These are phyloP conservation scores for Caenorhabditis sp. DNA, from an alignment of 2,888 invertebrate genomes.

Conservation along the genomic window DNA sequence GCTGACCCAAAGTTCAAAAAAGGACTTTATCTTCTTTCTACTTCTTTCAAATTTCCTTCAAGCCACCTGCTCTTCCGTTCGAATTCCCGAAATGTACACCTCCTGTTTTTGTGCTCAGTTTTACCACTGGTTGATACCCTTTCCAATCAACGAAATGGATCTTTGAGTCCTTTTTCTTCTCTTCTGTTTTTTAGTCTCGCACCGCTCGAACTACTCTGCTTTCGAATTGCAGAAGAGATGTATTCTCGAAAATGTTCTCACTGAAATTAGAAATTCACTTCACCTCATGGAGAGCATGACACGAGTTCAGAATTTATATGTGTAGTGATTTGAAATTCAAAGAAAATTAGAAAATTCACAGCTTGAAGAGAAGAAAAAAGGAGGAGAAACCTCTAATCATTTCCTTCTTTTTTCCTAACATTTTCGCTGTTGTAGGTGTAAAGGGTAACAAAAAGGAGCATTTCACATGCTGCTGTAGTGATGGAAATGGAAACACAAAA, in stretches of 20 bases:
- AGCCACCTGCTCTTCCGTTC: background rate
- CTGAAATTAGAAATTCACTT: constrained; percentile 52
- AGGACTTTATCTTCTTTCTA: no score
- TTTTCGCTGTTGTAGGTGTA: constrained; percentile 5
- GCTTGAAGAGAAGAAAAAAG: background rate
- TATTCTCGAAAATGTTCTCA: constrained; percentile 56
- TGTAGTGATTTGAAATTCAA: constrained; percentile 38
- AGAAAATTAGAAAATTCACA: background rate
- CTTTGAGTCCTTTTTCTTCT: constrained; percentile 4
- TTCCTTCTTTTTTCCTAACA: background rate
- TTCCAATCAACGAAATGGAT: constrained; percentile 60
- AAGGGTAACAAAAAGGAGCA: constrained; percentile 14
- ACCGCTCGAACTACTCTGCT: constrained; percentile 32
- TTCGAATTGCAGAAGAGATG: constrained; percentile 22
- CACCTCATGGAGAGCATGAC: constrained; percentile 13
- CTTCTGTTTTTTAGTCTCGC: constrained; percentile 31
- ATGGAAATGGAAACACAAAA: constrained; percentile 16
- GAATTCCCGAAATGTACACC: constrained; percentile 14
- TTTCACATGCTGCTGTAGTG: constrained; percentile 10
- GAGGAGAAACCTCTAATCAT: constrained; percentile 3
- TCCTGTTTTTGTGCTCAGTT: background rate
- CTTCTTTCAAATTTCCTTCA: background rate
- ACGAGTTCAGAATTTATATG: constrained; percentile 28
- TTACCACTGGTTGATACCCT: constrained; percentile 19
- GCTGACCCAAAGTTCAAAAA: no score